Conservation (phyloP, 1,140 invertebrate genomes). For the Babylonia areolata region DNA sequence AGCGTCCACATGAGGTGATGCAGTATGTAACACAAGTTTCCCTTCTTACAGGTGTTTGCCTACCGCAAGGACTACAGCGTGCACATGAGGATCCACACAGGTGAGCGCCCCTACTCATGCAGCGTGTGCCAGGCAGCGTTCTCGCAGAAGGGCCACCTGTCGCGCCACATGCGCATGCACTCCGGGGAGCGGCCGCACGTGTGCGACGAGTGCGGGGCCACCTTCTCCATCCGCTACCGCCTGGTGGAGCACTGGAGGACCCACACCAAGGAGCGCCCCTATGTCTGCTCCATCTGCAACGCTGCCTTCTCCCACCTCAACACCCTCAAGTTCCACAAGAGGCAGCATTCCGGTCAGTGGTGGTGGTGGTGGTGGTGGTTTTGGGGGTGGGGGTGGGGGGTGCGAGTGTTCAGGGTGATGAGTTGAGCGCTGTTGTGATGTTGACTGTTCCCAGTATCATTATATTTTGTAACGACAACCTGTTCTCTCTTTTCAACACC, state of each 20-base stretch:
- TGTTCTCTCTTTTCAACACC: constrained; percentile 14
- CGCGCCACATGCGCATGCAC: constrained; percentile 22
- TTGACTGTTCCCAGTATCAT: too few relatives aligned
- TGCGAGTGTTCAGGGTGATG: neutral
- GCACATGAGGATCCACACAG: constrained; percentile 33
- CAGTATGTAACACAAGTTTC: too few relatives aligned
- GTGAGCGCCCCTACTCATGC: constrained; percentile 28
- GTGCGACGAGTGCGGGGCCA: constrained; percentile 34
- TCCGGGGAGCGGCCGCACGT: constrained; percentile 35
- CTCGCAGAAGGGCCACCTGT: constrained; percentile 26
- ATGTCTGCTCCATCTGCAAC: constrained; percentile 27
- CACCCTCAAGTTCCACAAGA: constrained; percentile 39
- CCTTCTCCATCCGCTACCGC: constrained; percentile 27
- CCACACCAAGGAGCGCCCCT: constrained; percentile 36
- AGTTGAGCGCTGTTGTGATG: too few relatives aligned
- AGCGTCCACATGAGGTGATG: constrained; percentile 29
- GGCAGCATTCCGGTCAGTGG: constrained; percentile 28
- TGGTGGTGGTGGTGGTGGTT: too few relatives aligned
- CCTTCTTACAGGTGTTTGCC: constrained; percentile 24
- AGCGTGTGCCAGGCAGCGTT: constrained; percentile 23
- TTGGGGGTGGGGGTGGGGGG: too few relatives aligned
- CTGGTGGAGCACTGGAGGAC: constrained; percentile 30
- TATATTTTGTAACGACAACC: too few relatives aligned
- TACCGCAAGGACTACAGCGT: constrained; percentile 28
- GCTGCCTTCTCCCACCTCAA: constrained; percentile 30